Evolutionary conservation across 1,140 invertebrate species (phyloP), one percentile per base, ranked within the genome.

Genomic region (Cherax quadricarinatus): DNA sequence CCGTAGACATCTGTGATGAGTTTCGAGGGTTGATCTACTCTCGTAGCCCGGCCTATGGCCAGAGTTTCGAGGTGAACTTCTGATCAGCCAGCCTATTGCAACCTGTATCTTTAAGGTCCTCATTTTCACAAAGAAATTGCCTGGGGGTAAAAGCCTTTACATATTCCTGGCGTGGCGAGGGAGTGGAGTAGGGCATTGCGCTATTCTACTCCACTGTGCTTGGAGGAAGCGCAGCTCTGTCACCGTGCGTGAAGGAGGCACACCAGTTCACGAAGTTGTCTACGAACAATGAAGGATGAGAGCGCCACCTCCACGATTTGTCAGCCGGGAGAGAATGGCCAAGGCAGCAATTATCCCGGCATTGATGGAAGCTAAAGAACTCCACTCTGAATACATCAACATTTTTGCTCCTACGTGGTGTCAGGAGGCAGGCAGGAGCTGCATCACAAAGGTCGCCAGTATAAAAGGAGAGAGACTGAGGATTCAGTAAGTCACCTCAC

Each of bases 401-500:
- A 75, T 78, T 83, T 89, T 83, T 89, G 9, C 86, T 41, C 30
- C 0, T 57, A 9, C 83, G n/a, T 30, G 0, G 49, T 70, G 49
- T 57, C 14, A 14, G 9, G 48, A 57, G 48, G 86, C 12, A 49
- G 30, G 70, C 60, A 57, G 49, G 66, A 57, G 41, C 12, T 30
- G 49, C 14, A 18, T 4, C 62, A 85, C 51, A 79, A 78, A 85
- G 81, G 88, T 16, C 60, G 21, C 30, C n/a, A 10, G 86, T 48
- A 51, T 51, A 9, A 41, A 78, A 88, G 41, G 51, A 73, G 14
- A 75, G 82, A 66, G 53, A 80, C 88, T 90, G 18, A 73, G 82
- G 89, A 86, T 91, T 91, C 73, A 86, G 79, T 91, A 91, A 86
- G 89, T 86, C 89, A 91, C 89, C 89, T 82, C 75, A 41, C 75